Conservation (phyloP, 2,888 invertebrate genomes). For the Drosophila mayaguana region DNA sequence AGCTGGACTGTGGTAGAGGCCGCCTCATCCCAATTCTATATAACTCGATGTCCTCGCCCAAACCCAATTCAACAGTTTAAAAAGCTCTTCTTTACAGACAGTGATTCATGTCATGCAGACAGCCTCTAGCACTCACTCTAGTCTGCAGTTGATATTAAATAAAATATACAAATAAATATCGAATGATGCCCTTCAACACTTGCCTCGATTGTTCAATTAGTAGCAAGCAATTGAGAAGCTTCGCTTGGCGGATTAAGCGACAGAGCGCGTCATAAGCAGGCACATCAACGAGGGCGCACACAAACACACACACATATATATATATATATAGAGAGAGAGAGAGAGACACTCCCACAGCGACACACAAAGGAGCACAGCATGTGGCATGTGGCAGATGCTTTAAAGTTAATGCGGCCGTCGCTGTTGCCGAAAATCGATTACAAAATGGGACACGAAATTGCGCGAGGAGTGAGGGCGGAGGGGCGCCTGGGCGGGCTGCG, state of each 20-base stretch:
- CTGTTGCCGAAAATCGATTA: constrained; percentile 67
- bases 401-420: constrained; percentile 53
- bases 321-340: not conserved
- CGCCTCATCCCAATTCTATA: no score
- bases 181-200: not conserved
- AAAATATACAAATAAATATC: not conserved
- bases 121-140: no score
- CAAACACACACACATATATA: not conserved
- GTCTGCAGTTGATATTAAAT: not conserved
- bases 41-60: no score
- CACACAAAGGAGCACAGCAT: not conserved
- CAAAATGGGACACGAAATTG: constrained; percentile 30
- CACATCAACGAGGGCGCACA: constrained; percentile 1
- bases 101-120: no score
- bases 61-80: no score
- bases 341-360: not conserved
- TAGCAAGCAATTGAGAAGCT: constrained; percentile 6
- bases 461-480: not conserved
- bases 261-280: constrained; percentile 22
- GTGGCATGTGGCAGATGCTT: constrained; percentile 28
- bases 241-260: constrained; percentile 22
- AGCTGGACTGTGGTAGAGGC: no score
- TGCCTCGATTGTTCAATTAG: constrained; percentile 1
- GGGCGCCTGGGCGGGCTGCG: constrained; percentile 23
- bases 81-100: no score